Conservation (phyloP, 2,113 vertebrate genomes). For the Tragelaphus buxtoni region DNA sequence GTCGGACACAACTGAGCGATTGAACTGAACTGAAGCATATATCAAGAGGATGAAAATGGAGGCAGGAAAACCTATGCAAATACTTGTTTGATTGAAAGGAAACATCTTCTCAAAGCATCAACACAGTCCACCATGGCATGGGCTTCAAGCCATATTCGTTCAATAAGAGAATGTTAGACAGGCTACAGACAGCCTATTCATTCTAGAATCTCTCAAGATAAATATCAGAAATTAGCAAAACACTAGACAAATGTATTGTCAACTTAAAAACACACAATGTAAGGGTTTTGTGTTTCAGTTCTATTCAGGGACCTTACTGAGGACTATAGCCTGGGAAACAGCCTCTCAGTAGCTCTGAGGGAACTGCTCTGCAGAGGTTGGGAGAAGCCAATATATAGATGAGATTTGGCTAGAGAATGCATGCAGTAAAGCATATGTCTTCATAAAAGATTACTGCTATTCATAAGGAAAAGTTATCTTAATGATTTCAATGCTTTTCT, state of each 20-base stretch:
- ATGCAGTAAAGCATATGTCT: not conserved
- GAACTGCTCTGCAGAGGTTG: not conserved
- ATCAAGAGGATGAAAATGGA: not conserved
- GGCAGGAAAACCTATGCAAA: not conserved
- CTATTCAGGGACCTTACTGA: not conserved
- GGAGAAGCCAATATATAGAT: not conserved
- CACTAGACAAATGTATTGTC: not conserved
- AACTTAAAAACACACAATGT: not conserved
- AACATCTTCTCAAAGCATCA: not conserved
- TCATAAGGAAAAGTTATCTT: not conserved
- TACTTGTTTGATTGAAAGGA: not conserved
- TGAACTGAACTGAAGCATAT: not conserved
- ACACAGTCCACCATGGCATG: not conserved
- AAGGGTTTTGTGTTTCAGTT: not conserved
- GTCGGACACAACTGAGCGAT: accelerated
- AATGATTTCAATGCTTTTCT: not conserved
- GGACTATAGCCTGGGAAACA: not conserved
- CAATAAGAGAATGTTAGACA: not conserved
- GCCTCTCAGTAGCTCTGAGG: not conserved
- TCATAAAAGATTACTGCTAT: not conserved
- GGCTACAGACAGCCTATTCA: not conserved
- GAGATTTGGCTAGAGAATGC: not conserved
- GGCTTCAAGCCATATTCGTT: not conserved
- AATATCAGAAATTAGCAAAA: not conserved
- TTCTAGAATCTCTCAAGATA: not conserved